Evolutionary conservation across 2,113 vertebrate genomes (phyloP).

Genomic region (Serilophus lunatus): DNA sequence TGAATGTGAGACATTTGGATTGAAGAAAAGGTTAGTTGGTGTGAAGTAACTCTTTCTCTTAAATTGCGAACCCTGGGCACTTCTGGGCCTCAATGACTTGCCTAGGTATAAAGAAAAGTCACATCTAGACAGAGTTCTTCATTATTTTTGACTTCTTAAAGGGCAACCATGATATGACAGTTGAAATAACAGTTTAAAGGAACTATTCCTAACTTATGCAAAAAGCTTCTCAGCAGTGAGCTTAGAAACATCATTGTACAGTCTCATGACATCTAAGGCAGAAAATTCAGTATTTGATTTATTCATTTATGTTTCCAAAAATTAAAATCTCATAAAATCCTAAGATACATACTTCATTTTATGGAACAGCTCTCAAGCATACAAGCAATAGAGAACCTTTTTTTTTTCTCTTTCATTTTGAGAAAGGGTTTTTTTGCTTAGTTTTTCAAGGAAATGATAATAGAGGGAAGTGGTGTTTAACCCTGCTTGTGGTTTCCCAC

Average conservation of each 20-base stretch:
- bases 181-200: background rate
- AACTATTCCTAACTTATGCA: background rate
- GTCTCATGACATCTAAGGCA: background rate
- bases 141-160: background rate
- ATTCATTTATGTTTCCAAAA: background rate
- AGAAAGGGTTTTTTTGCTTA: background rate
- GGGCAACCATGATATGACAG: background rate
- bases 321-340: background rate
- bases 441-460: background rate
- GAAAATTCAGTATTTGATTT: background rate
- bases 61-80: background rate
- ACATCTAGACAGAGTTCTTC: background rate
- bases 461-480: background rate
- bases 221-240: background rate
- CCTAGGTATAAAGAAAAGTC: background rate
- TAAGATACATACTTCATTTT: background rate
- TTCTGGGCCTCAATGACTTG: background rate
- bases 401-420: background rate
- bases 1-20: fast-evolving
- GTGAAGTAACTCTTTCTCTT: background rate
- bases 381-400: background rate
- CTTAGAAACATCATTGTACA: background rate
- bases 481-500: background rate
- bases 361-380: background rate
- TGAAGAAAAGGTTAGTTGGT: background rate